Evolutionary conservation across 2,888 invertebrate genomes (phyloP).

Genomic region (Acanthosoma haemorrhoidale): DNA sequence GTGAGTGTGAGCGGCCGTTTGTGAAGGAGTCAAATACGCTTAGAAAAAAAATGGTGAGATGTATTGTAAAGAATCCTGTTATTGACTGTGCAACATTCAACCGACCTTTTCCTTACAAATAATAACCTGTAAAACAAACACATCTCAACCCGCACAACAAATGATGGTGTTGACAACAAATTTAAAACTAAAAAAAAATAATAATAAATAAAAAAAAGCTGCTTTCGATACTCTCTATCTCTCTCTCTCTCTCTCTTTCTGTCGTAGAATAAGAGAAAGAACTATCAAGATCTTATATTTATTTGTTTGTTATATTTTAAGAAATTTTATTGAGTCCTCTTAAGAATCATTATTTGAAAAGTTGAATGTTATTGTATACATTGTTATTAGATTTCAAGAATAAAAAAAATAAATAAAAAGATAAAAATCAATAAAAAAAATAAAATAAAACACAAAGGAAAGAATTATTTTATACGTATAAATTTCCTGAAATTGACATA

Average conservation of each 20-base stretch:
- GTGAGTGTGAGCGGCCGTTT: conserved; percentile 26
- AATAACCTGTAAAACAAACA: background rate
- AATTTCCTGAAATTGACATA: conserved; percentile 3
- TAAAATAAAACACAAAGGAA: background rate
- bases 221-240: no score
- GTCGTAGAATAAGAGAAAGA: no score
- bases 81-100: background rate
- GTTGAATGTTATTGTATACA: background rate
- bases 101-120: background rate
- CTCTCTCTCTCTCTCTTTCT: no score
- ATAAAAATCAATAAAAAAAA: background rate
- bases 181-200: no score
- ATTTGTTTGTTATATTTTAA: conserved; percentile 8
- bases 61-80: conserved; percentile 18
- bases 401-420: background rate
- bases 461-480: conserved; percentile 2
- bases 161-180: no score
- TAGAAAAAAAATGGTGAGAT: conserved; percentile 17
- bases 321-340: conserved; percentile 4
- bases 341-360: background rate
- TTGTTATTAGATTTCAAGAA: conserved; percentile 5
- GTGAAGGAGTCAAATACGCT: conserved; percentile 24
- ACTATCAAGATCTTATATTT: background rate
- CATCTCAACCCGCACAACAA: no score
- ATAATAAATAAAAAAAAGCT: background rate